A percentile compares a stretch with the other conserved stretches of the same genome.
phyloP scores from a whole-genome alignment of 2,888 invertebrate species.

The Scrobipalpa costella region DNA sequence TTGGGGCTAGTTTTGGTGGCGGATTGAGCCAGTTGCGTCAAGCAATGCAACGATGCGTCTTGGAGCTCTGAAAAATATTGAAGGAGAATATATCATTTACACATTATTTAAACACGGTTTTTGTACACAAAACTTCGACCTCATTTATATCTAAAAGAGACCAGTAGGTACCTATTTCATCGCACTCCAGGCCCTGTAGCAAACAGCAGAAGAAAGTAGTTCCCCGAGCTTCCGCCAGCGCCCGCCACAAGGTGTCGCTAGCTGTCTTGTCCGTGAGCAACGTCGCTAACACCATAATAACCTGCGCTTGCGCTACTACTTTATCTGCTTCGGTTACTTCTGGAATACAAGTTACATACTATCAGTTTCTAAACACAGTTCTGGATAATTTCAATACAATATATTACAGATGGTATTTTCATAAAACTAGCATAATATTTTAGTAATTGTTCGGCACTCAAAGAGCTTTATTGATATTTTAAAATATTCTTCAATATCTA shows the following conservation, averaged over 20 bases:
- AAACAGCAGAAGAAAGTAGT: conserved; percentile 51
- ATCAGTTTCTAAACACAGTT: not conserved
- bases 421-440: too few species aligned
- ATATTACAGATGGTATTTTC: too few species aligned
- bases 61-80: conserved; percentile 56
- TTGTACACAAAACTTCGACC: too few species aligned
- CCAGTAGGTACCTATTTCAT: conserved; percentile 50
- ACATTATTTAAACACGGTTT: too few species aligned
- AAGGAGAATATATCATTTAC: not conserved
- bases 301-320: conserved; percentile 51
- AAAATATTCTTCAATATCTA: too few species aligned
- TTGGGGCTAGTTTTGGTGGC: conserved; percentile 50
- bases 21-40: conserved; percentile 60
- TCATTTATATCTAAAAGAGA: too few species aligned
- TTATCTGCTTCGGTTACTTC: not conserved
- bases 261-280: conserved; percentile 54
- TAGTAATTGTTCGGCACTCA: too few species aligned
- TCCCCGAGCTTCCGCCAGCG: conserved; percentile 45
- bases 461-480: too few species aligned
- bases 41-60: conserved; percentile 59
- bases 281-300: conserved; percentile 51
- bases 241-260: conserved; percentile 55
- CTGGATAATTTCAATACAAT: too few species aligned
- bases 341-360: not conserved
- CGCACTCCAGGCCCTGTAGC: conserved; percentile 55